phyloP scores from a whole-genome alignment of 2,888 invertebrate genomes.

The Thelaira solivaga region DNA sequence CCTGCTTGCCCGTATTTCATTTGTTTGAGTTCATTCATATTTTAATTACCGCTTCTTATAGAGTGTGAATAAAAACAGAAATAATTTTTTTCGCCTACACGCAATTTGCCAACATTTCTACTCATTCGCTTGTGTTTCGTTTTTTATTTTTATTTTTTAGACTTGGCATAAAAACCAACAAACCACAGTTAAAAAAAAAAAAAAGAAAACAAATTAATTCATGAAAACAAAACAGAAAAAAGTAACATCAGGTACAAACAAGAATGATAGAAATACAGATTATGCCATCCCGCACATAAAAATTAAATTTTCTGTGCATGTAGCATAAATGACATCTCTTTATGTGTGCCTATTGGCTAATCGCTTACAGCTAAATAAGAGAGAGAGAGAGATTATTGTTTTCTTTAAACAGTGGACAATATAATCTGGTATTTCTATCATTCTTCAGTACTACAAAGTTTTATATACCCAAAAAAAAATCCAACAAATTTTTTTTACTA shows the following conservation, averaged over 20 bases:
- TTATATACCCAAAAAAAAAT: no score
- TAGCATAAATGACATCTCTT: no score
- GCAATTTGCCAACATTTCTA: neutral
- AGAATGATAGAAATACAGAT: no score
- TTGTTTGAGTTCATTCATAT: neutral
- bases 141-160: conserved; percentile 7
- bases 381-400: no score
- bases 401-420: no score
- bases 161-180: conserved; percentile 60
- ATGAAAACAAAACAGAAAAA: conserved; percentile 3
- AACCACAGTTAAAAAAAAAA: conserved; percentile 45
- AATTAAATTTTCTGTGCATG: no score
- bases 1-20: neutral
- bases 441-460: no score
- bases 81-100: conserved; percentile 21
- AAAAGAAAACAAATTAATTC: conserved; percentile 9
- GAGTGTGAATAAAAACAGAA: neutral
- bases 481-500: no score
- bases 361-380: no score
- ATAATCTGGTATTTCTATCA: no score
- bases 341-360: no score
- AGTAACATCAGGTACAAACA: neutral
- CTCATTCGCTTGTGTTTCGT: neutral
- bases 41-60: conserved; percentile 34
- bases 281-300: no score